Evolutionary conservation across 1,140 invertebrate species (phyloP), one percentile per base, ranked within the genome.

Genomic region (Sitodiplosis mosellana): DNA sequence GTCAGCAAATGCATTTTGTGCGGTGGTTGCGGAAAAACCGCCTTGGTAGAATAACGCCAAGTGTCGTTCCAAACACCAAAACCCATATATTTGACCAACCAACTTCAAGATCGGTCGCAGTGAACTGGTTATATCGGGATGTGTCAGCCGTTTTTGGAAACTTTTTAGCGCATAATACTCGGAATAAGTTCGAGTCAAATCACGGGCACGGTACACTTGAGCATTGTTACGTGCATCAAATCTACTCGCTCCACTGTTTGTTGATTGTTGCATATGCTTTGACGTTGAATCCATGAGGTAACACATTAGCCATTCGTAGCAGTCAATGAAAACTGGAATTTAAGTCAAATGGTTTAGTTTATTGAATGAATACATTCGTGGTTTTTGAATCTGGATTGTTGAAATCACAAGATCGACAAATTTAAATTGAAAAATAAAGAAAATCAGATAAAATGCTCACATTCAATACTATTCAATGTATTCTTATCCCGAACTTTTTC

Each of bases 261-360:
- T 50, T 49, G 77, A 59, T 2, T 68, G 48, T 51, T 81, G 63
- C 37, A 84, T 68, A 55, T 77, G 77, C 7, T 72, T 56, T 38
- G 76, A 64, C 1, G 86, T 87, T 48, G 74, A 69, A 51, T 80
- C 67, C 21, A 91, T 60, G 7, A 92, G 68, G 62, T 82, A 83
- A 58, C 81, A 86, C 21, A 88, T 65, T 6, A 95, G 66, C 88
- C 89, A 94, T 61, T 83, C 74, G 57, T 85, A 88, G 37, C 75
- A 77, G 33, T 70, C 63, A 1, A 87, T 60, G 48, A 87, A 71
- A 62, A 81, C 82, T 85, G 62, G 34, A n/a, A n/a, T n/a, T n/a
- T n/a, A n/a, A n/a, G n/a, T n/a, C n/a, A n/a, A n/a, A n/a, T n/a
- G n/a, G n/a, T n/a, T n/a, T n/a, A n/a, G n/a, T n/a, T n/a, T n/a